Percentiles rank a stretch among this genome's conserved stretches.
These are phyloP conservation scores for Smithornis capensis DNA, from an alignment of 2,113 vertebrate species.

Conservation along the genomic window DNA sequence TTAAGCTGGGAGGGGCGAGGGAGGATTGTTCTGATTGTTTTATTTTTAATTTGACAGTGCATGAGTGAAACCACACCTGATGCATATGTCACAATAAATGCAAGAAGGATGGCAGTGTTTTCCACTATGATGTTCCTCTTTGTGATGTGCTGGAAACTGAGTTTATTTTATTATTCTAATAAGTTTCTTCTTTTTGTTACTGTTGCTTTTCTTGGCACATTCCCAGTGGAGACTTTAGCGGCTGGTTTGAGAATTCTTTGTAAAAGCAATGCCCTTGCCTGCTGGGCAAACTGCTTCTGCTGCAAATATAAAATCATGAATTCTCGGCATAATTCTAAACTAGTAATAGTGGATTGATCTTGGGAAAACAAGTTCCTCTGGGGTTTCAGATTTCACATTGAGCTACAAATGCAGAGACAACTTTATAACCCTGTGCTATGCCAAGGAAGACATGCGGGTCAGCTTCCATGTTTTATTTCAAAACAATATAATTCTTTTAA, in stretches of 20 bases:
- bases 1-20: background rate
- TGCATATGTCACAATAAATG: background rate
- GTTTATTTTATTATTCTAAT: background rate
- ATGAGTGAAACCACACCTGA: background rate
- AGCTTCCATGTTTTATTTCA: background rate
- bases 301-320: background rate
- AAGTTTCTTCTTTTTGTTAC: background rate
- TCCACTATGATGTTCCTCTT: background rate
- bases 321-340: background rate
- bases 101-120: background rate
- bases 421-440: background rate
- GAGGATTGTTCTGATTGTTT: background rate
- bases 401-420: background rate
- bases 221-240: background rate
- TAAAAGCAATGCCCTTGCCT: background rate
- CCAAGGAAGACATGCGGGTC: background rate
- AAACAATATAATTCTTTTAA: background rate
- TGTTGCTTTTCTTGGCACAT: background rate
- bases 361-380: background rate
- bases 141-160: background rate
- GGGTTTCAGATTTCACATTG: background rate
- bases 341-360: background rate
- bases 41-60: background rate
- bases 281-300: background rate
- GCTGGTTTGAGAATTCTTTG: background rate